Evolutionary conservation across 1,140 invertebrate species (phyloP).

Genomic region (Neelides sp.): DNA sequence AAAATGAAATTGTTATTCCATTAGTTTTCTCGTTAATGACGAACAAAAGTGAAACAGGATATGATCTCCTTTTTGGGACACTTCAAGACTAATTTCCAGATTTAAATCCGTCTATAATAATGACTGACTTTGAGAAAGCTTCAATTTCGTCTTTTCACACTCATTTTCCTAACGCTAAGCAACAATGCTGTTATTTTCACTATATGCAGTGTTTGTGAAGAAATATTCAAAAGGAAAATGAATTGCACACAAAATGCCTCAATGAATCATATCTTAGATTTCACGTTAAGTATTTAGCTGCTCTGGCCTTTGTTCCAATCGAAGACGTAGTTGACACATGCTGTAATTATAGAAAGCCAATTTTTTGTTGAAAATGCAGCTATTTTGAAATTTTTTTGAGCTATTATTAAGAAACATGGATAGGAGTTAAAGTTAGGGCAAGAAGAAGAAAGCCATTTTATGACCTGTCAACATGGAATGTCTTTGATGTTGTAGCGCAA

Average conservation of each 20-base stretch:
- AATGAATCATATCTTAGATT: conserved; percentile 10
- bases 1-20: too few relatives aligned
- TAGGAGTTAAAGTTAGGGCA: not conserved
- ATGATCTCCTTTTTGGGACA: not conserved
- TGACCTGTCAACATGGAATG: conserved; percentile 3
- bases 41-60: conserved; percentile 2
- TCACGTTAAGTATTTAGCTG: not conserved
- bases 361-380: conserved; percentile 7
- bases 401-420: conserved; percentile 15
- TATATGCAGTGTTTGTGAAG: not conserved
- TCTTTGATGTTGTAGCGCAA: not conserved
- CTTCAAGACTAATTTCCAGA: not conserved
- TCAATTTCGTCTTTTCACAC: not conserved
- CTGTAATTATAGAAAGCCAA: not conserved
- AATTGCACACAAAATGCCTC: not conserved
- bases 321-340: conserved; percentile 3
- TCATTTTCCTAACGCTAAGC: not conserved
- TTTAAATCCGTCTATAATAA: not conserved
- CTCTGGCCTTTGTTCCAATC: conserved; percentile 11
- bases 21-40: conserved; percentile 10
- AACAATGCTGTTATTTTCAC: conserved; percentile 4
- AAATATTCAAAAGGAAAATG: not conserved
- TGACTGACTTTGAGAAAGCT: conserved; percentile 3
- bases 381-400: not conserved
- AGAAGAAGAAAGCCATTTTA: conserved; percentile 4